Conservation (phyloP, 2,888 invertebrate species). For the Leptopilina syphax region DNA sequence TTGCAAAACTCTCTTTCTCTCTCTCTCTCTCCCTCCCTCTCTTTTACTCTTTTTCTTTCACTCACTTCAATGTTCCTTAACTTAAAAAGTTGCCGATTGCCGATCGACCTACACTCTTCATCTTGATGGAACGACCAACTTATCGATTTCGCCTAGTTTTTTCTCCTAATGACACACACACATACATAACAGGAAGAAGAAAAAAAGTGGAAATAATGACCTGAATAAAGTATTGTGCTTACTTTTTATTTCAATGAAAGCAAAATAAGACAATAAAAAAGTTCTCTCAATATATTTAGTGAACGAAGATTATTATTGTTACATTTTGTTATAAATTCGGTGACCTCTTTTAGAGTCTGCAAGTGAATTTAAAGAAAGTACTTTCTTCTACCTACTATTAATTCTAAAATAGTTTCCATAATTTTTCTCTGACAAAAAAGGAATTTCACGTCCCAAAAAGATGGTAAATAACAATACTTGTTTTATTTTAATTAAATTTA, state of each 20-base stretch:
- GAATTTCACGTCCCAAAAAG: too few species aligned
- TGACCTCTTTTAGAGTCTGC: too few species aligned
- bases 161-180: not conserved
- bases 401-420: too few species aligned
- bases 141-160: constrained; percentile 14
- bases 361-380: too few species aligned
- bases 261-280: not conserved
- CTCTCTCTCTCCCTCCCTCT: too few species aligned
- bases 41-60: too few species aligned
- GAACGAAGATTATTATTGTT: too few species aligned
- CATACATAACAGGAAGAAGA: not conserved
- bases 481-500: too few species aligned
- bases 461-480: too few species aligned
- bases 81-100: constrained; percentile 62
- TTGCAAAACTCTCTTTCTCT: constrained; percentile 55
- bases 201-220: constrained; percentile 14
- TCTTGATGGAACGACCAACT: not conserved
- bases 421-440: too few species aligned
- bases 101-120: constrained; percentile 51
- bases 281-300: not conserved
- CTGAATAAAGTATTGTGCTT: not conserved
- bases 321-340: too few species aligned
- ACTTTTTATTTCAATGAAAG: not conserved
- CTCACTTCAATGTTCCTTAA: constrained; percentile 46
- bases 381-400: too few species aligned